phyloP scores from a whole-genome alignment of 1,140 invertebrate genomes.

The Procambarus virginalis region DNA sequence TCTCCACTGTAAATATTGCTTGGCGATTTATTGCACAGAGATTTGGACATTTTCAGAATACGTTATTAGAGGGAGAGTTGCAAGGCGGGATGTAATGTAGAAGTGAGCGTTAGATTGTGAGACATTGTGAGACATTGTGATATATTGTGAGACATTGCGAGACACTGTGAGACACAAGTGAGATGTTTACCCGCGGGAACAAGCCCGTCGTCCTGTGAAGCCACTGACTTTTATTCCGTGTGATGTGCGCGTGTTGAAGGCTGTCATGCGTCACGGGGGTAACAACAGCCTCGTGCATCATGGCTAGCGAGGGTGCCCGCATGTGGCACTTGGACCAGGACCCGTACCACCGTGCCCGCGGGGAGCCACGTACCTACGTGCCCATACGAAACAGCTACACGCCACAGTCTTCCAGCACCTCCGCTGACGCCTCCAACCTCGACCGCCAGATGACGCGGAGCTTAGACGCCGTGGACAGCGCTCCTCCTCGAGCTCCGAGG shows the following conservation, averaged over 20 bases:
- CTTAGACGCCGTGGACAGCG: not conserved
- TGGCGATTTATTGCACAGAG: not conserved
- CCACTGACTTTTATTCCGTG: too few relatives aligned
- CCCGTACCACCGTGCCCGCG: not conserved
- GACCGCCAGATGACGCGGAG: not conserved
- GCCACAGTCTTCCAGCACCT: not conserved
- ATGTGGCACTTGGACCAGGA: conserved; percentile 4
- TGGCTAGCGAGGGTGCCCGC: not conserved
- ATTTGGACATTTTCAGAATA: not conserved
- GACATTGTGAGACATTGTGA: too few relatives aligned
- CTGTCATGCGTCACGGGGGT: too few relatives aligned
- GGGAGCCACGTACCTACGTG: not conserved
- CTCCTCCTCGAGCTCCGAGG: not conserved
- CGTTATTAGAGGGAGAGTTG: not conserved
- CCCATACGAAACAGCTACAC: not conserved
- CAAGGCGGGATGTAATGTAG: too few relatives aligned
- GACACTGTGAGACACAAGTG: too few relatives aligned
- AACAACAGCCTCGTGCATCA: not conserved
- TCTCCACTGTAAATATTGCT: too few relatives aligned
- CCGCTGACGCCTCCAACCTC: not conserved
- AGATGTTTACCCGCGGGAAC: too few relatives aligned
- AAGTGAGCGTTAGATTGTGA: too few relatives aligned
- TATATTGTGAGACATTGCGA: too few relatives aligned
- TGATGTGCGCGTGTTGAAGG: too few relatives aligned
- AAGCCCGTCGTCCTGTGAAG: too few relatives aligned